phyloP scores from a whole-genome alignment of 2,888 invertebrate genomes.

The Ypsolopha scabrella region DNA sequence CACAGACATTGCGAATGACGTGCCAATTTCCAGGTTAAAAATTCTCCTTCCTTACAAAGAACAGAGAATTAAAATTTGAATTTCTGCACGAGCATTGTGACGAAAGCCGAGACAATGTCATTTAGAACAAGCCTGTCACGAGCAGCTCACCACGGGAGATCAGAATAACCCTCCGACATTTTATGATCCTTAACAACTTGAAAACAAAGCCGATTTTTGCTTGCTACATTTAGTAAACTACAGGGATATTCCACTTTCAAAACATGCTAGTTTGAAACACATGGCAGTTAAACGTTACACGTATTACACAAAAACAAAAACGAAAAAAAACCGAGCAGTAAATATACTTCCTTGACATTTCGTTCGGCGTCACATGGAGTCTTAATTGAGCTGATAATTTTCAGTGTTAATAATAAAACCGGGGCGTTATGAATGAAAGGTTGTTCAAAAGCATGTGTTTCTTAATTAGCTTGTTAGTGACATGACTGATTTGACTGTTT shows the following conservation, averaged over 20 bases:
- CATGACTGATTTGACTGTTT: neutral
- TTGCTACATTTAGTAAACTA: neutral
- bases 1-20: too few relatives aligned
- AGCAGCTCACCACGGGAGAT: too few relatives aligned
- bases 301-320: slow-evolving; percentile 11
- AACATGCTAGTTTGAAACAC: slow-evolving; percentile 36
- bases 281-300: slow-evolving; percentile 23
- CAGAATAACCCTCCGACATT: too few relatives aligned
- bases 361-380: slow-evolving; percentile 17
- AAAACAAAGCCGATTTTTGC: neutral
- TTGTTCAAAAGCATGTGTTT: neutral
- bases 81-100: too few relatives aligned
- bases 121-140: too few relatives aligned
- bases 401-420: neutral
- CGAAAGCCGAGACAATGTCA: too few relatives aligned
- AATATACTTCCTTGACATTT: slow-evolving; percentile 7
- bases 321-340: slow-evolving; percentile 10
- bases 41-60: too few relatives aligned
- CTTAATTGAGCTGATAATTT: slow-evolving; percentile 17
- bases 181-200: too few relatives aligned
- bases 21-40: too few relatives aligned
- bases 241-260: slow-evolving; percentile 25
- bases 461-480: neutral
- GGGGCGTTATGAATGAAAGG: neutral
- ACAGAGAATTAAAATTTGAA: too few relatives aligned